phyloP scores from a whole-genome alignment of 2,888 invertebrate species.

The Ceriagrion tenellum region DNA sequence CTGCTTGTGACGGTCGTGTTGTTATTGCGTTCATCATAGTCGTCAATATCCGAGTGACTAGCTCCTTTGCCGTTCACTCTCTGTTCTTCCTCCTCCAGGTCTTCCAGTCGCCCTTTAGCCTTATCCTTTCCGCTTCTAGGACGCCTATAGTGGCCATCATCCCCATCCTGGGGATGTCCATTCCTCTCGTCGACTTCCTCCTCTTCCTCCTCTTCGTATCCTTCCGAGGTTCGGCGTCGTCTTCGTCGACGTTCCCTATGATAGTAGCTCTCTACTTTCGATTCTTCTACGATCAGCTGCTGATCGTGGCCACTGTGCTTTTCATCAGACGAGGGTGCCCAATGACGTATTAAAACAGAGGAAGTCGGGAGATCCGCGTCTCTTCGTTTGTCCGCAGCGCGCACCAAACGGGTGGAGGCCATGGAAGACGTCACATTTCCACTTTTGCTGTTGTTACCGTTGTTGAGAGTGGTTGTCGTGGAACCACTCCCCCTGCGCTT shows the following conservation, averaged over 20 bases:
- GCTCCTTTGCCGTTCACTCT: conserved; percentile 50
- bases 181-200: conserved; percentile 3
- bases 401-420: conserved; percentile 65
- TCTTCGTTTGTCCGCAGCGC: conserved; percentile 68
- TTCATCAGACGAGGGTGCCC: conserved; percentile 60
- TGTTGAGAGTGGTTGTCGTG: conserved; percentile 14
- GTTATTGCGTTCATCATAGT: conserved; percentile 49
- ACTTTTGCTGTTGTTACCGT: background rate
- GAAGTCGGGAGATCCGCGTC: conserved; percentile 56
- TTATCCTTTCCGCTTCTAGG: conserved; percentile 12
- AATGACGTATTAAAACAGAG: conserved; percentile 50
- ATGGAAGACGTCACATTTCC: background rate
- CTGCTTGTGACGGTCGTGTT: conserved; percentile 16
- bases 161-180: background rate
- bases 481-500: conserved; percentile 55
- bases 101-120: conserved; percentile 36
- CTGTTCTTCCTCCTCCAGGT: conserved; percentile 58
- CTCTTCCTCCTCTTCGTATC: conserved; percentile 55
- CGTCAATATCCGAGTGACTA: conserved; percentile 41
- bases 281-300: conserved; percentile 36
- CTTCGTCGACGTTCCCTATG: conserved; percentile 28
- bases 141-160: conserved; percentile 38
- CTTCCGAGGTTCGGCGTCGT: background rate
- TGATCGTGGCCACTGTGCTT: conserved; percentile 48
- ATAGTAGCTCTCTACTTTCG: conserved; percentile 28